Percentiles rank a stretch among this genome's conserved stretches.
phyloP scores from a whole-genome alignment of 2,797 vertebrate species.

The Sylvia borin region DNA sequence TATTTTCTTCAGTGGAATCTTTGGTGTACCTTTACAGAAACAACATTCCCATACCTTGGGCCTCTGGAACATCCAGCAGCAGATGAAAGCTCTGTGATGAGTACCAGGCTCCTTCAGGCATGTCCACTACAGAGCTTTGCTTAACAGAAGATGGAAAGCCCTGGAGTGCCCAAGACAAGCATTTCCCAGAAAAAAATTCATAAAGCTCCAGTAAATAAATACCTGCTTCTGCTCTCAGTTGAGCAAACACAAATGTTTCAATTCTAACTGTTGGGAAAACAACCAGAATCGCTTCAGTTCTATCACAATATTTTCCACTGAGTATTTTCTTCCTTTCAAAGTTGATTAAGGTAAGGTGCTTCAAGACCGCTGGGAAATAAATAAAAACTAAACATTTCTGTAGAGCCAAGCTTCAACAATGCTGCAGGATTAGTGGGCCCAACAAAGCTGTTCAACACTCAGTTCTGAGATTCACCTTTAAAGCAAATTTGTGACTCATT shows the following conservation, averaged over 20 bases:
- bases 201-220: not conserved
- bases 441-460: not conserved
- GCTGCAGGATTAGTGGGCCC: not conserved
- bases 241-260: not conserved
- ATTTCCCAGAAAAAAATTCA: not conserved
- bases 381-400: not conserved
- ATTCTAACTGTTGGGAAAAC: not conserved
- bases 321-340: not conserved
- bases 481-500: conserved; percentile 35
- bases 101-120: not conserved
- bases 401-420: not conserved
- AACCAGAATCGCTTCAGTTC: not conserved
- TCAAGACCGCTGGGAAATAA: not conserved
- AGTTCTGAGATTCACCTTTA: not conserved
- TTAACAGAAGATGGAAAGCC: not conserved
- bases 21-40: not conserved
- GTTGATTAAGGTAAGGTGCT: not conserved
- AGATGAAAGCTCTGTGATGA: not conserved
- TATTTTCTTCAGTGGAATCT: not conserved
- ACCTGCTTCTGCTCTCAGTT: not conserved
- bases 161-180: not conserved
- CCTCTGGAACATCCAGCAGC: not conserved
- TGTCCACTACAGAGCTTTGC: not conserved
- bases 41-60: not conserved
- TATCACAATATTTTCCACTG: not conserved